phyloP scores from a whole-genome alignment of 2,797 vertebrate species.

The Pitangus sulphuratus region DNA sequence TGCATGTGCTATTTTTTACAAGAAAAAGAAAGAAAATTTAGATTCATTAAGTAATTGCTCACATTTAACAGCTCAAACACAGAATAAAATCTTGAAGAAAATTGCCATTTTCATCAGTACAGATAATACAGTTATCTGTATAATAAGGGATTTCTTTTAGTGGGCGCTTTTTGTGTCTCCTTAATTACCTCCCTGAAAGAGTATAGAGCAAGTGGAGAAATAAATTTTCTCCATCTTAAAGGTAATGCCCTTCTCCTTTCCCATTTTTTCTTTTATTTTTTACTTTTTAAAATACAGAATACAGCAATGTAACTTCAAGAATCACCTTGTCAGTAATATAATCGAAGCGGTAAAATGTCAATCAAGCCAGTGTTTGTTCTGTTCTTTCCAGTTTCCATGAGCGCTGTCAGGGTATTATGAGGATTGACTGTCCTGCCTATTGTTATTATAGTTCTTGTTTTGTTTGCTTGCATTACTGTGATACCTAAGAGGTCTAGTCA shows the following conservation, averaged over 20 bases:
- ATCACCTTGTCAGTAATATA: conserved; percentile 9
- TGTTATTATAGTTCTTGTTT: conserved; percentile 36
- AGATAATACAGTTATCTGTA: not conserved
- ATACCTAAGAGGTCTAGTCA: conserved; percentile 4
- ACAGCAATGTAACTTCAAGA: not conserved
- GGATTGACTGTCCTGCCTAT: conserved; percentile 45
- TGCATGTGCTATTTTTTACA: not conserved
- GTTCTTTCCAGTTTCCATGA: conserved; percentile 21
- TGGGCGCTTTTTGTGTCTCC: not conserved
- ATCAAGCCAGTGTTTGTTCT: not conserved
- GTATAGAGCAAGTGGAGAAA: not conserved
- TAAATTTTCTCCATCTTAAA: not conserved
- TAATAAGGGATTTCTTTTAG: not conserved
- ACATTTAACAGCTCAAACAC: not conserved
- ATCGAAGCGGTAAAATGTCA: not conserved
- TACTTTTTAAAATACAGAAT: not conserved
- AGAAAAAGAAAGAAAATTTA: not conserved
- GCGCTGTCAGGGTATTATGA: conserved; percentile 17
- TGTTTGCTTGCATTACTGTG: conserved; percentile 27
- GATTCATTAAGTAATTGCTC: not conserved
- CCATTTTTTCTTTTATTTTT: not conserved
- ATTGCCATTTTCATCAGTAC: not conserved
- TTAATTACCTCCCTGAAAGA: not conserved
- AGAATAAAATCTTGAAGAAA: not conserved
- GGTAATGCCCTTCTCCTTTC: not conserved